A percentile compares a stretch with the other conserved stretches of the same genome.
phyloP scores from a whole-genome alignment of 2,113 vertebrate genomes.

The Nannobrachium achirus region DNA sequence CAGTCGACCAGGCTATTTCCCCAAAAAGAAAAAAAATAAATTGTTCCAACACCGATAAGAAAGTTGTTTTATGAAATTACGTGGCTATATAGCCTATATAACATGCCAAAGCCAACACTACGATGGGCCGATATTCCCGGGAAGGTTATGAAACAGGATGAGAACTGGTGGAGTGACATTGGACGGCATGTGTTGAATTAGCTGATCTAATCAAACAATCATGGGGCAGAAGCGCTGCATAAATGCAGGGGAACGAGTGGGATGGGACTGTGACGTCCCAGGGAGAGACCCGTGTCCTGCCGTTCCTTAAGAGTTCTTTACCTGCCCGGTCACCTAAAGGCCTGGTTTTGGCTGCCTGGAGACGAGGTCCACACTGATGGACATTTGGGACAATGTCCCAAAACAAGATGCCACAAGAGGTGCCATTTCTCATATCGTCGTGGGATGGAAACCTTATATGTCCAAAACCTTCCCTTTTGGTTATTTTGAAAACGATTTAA shows the following conservation, averaged over 20 bases:
- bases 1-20: not conserved
- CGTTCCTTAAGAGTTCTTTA: too few relatives aligned
- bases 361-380: too few relatives aligned
- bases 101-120: not conserved
- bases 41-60: slow-evolving; percentile 24
- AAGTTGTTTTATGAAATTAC: slow-evolving; percentile 19
- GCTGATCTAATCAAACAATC: slow-evolving; percentile 34
- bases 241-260: not conserved
- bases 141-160: not conserved
- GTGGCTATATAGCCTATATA: too few relatives aligned
- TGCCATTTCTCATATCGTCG: too few relatives aligned
- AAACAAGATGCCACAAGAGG: too few relatives aligned
- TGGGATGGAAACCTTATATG: too few relatives aligned
- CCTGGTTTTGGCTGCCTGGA: too few relatives aligned
- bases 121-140: slow-evolving; percentile 21
- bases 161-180: slow-evolving; percentile 2
- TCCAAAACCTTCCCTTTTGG: too few relatives aligned
- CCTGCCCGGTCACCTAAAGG: too few relatives aligned
- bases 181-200: slow-evolving; percentile 13
- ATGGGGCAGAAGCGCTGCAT: not conserved
- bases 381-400: too few relatives aligned
- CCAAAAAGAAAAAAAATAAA: not conserved
- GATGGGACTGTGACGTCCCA: not conserved
- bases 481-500: too few relatives aligned
- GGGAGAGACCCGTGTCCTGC: too few relatives aligned